Conservation (phyloP, 2,797 vertebrate genomes). For the Pseudochaenichthys georgianus region DNA sequence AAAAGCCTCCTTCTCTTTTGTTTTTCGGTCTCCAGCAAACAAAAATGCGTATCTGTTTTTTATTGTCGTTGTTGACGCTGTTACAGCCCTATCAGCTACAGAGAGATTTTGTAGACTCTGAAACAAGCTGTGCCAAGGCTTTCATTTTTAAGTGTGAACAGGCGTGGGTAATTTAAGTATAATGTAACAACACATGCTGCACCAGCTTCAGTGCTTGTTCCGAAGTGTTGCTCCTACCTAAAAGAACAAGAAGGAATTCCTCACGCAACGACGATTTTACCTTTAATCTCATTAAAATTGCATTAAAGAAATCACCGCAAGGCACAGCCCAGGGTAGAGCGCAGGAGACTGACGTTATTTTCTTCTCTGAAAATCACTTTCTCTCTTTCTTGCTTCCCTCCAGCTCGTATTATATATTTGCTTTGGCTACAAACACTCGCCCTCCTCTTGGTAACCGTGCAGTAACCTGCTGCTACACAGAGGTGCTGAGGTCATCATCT, state of each 20-base stretch:
- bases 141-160: slow-evolving; percentile 69
- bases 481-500: slow-evolving; percentile 75
- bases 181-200: slow-evolving; percentile 49
- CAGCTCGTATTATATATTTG: slow-evolving; percentile 64
- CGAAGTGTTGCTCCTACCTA: slow-evolving; percentile 39
- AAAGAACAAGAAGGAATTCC: slow-evolving; percentile 12
- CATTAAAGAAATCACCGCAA: slow-evolving; percentile 20
- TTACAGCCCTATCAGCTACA: slow-evolving; percentile 51
- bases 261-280: slow-evolving; percentile 8
- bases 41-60: slow-evolving; percentile 52
- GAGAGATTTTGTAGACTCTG: slow-evolving; percentile 43
- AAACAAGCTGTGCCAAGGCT: slow-evolving; percentile 57
- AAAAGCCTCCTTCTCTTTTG: slow-evolving; percentile 57
- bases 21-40: slow-evolving; percentile 26
- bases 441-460: slow-evolving; percentile 59
- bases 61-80: slow-evolving; percentile 62
- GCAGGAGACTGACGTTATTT: not conserved
- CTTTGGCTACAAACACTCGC: slow-evolving; percentile 56
- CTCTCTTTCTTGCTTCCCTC: slow-evolving; percentile 23
- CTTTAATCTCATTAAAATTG: slow-evolving; percentile 30
- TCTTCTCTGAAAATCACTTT: slow-evolving; percentile 31
- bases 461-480: slow-evolving; percentile 64
- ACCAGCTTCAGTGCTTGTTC: slow-evolving; percentile 15
- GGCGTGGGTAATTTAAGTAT: slow-evolving; percentile 50
- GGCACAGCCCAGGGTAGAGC: not conserved